Conservation (phyloP, 2,113 vertebrate genomes). For the Sterna hirundo region DNA sequence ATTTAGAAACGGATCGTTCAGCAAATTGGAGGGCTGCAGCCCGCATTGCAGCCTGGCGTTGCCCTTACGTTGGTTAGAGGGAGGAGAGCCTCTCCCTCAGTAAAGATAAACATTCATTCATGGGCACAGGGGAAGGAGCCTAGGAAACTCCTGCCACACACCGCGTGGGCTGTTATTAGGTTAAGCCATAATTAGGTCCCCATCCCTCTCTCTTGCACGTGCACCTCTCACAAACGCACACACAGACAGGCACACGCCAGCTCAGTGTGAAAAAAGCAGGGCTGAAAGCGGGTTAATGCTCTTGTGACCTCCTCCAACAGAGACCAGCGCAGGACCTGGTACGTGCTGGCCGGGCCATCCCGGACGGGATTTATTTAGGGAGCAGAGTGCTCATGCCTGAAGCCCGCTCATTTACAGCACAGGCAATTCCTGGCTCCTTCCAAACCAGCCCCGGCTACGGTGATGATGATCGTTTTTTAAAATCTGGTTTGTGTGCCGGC, state of each 20-base stretch:
- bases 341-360: rapidly evolving
- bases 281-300: not conserved
- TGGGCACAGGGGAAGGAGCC: not conserved
- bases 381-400: not conserved
- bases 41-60: not conserved
- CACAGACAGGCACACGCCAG: not conserved
- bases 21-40: not conserved
- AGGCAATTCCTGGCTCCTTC: not conserved
- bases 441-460: rapidly evolving
- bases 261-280: not conserved
- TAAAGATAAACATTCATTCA: not conserved
- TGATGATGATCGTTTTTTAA: not conserved
- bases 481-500: not conserved
- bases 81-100: not conserved
- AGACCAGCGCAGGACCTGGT: not conserved
- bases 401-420: not conserved
- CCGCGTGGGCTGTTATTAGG: rapidly evolving
- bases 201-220: not conserved
- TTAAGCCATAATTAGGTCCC: not conserved
- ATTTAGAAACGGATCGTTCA: not conserved
- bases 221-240: not conserved
- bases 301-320: not conserved
- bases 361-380: not conserved
- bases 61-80: not conserved
- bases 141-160: not conserved